phyloP scores from a whole-genome alignment of 1,140 invertebrate species.

The Ceratina calcarata region DNA sequence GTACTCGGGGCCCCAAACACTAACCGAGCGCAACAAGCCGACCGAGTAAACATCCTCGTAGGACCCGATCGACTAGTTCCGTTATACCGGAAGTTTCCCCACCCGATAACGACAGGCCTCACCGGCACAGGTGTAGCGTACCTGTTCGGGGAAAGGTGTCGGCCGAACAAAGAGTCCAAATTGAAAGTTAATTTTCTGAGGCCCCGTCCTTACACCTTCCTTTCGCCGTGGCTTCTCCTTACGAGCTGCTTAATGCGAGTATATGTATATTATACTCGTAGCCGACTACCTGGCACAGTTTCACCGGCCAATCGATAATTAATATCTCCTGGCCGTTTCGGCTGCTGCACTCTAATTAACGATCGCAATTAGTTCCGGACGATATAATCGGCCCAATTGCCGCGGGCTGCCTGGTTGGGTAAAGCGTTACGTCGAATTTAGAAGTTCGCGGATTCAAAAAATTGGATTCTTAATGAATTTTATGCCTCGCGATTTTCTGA shows the following conservation, averaged over 20 bases:
- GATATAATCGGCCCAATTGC: slow-evolving; percentile 67
- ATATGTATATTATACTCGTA: background rate
- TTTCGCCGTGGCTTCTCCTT: background rate
- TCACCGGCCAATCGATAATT: slow-evolving; percentile 73
- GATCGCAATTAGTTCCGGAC: slow-evolving; percentile 76
- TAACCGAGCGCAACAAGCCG: slow-evolving; percentile 29
- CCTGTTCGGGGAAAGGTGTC: slow-evolving; percentile 41
- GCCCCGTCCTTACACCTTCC: slow-evolving; percentile 30
- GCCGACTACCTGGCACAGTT: slow-evolving; percentile 37
- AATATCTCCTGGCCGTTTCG: slow-evolving; percentile 72
- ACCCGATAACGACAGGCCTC: slow-evolving; percentile 44
- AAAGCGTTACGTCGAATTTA: slow-evolving; percentile 31
- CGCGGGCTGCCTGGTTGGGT: background rate
- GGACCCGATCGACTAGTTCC: slow-evolving; percentile 37
- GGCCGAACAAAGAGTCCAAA: slow-evolving; percentile 50
- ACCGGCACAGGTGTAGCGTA: slow-evolving; percentile 55
- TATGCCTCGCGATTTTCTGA: background rate
- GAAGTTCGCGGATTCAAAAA: background rate
- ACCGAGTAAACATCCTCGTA: slow-evolving; percentile 41
- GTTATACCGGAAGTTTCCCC: slow-evolving; percentile 54
- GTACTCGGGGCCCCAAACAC: background rate
- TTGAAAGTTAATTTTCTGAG: slow-evolving; percentile 65
- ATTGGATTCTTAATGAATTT: background rate
- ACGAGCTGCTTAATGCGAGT: slow-evolving; percentile 4
- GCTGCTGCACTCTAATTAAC: slow-evolving; percentile 72